Evolutionary conservation across 2,888 invertebrate genomes (phyloP).

Genomic region (Coelinius sp.): DNA sequence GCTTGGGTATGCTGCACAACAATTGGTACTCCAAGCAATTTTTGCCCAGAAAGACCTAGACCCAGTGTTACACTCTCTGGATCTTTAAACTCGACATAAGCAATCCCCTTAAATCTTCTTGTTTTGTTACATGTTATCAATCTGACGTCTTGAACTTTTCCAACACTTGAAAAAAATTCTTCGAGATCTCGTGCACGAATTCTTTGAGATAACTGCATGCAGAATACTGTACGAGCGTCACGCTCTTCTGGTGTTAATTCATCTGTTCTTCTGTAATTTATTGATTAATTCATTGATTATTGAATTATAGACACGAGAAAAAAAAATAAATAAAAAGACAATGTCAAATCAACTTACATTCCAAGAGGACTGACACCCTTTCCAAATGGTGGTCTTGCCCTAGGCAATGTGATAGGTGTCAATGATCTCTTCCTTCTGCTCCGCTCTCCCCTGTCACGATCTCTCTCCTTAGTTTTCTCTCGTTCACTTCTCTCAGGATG

Average conservation of each 20-base stretch:
- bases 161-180: slow-evolving; percentile 99
- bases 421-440: slow-evolving; percentile 68
- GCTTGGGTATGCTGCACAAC: slow-evolving; percentile 98
- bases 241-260: slow-evolving; percentile 96
- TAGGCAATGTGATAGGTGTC: slow-evolving; percentile 68
- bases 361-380: slow-evolving; percentile 70
- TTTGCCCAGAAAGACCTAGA: slow-evolving; percentile 95
- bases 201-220: slow-evolving; percentile 97
- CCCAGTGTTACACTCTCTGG: slow-evolving; percentile 98
- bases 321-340: too few relatives aligned
- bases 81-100: slow-evolving; percentile 99
- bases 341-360: too few relatives aligned
- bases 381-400: slow-evolving; percentile 70
- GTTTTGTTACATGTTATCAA: slow-evolving; percentile 99
- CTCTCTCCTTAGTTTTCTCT: slow-evolving; percentile 49
- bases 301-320: too few relatives aligned
- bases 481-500: slow-evolving; percentile 56
- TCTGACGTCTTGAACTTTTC: slow-evolving; percentile 97
- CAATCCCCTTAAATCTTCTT: slow-evolving; percentile 97
- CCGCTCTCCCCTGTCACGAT: slow-evolving; percentile 68
- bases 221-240: slow-evolving; percentile 98
- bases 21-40: slow-evolving; percentile 94
- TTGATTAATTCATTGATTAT: slow-evolving; percentile 25
- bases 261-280: slow-evolving; percentile 58
- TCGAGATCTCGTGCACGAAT: slow-evolving; percentile 95